A percentile compares a stretch with the other conserved stretches of the same genome.
Conservation (phyloP, 2,113 vertebrate species). For the Hypanus sabinus region DNA sequence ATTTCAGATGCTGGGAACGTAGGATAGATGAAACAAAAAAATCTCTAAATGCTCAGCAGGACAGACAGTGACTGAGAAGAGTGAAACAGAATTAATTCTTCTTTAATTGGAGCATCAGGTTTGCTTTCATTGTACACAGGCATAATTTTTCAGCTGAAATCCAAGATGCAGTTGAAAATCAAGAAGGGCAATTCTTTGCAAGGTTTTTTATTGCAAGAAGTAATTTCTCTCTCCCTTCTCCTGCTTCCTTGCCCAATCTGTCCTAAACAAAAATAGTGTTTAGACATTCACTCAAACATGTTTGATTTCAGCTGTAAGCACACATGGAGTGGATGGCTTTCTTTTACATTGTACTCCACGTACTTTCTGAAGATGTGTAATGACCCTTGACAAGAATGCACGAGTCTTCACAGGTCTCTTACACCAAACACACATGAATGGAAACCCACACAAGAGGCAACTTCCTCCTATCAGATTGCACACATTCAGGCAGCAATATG, state of each 20-base stretch:
- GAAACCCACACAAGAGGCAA: background rate
- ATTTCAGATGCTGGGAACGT: too few species aligned
- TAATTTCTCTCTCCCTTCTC: background rate
- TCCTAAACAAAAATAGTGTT: background rate
- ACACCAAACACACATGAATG: background rate
- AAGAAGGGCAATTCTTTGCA: background rate
- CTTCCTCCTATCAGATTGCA: slow-evolving; percentile 13
- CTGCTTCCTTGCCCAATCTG: background rate
- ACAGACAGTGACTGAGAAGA: too few species aligned
- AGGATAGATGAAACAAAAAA: too few species aligned
- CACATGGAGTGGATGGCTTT: background rate
- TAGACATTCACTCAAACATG: background rate
- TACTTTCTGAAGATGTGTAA: background rate
- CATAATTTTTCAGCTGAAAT: background rate
- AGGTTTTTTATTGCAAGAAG: background rate
- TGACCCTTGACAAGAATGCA: slow-evolving; percentile 29
- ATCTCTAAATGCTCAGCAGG: too few species aligned
- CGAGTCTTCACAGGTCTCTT: slow-evolving; percentile 11
- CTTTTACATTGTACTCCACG: background rate
- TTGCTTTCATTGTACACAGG: too few species aligned
- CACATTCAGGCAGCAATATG: background rate
- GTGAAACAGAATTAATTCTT: too few species aligned
- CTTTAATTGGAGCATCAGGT: too few species aligned
- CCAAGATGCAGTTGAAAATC: background rate
- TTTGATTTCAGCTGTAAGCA: slow-evolving; percentile 29